A percentile compares a stretch with the other conserved stretches of the same genome.
Conservation (phyloP, 2,888 invertebrate species). For the Ischnura elegans region DNA sequence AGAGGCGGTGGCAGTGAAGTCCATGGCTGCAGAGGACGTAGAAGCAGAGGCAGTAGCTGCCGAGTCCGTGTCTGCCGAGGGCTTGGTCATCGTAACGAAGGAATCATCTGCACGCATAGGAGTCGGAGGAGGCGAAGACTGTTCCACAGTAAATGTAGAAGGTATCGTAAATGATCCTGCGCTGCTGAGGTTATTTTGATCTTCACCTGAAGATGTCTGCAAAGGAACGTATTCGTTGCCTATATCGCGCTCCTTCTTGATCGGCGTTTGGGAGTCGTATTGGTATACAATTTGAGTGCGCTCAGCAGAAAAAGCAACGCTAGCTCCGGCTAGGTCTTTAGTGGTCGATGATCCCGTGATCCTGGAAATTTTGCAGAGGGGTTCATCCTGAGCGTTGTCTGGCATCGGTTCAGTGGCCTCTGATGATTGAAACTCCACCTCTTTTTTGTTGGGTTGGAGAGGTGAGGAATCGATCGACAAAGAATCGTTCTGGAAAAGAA, state of each 20-base stretch:
- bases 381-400: neutral
- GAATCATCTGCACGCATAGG: neutral
- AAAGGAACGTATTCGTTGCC: neutral
- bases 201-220: neutral
- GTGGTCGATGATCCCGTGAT: neutral
- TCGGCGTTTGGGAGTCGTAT: neutral
- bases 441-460: too few relatives aligned
- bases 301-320: neutral
- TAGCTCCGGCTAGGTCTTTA: neutral
- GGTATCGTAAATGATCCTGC: neutral
- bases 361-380: neutral
- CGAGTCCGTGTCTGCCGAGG: neutral
- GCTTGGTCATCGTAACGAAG: neutral
- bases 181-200: neutral
- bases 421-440: too few relatives aligned
- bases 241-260: too few relatives aligned
- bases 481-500: too few relatives aligned
- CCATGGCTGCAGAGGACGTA: neutral
- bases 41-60: neutral
- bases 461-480: too few relatives aligned
- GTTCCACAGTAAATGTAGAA: neutral
- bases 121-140: neutral
- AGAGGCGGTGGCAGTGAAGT: neutral
- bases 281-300: neutral
- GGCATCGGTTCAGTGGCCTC: neutral